Conservation (phyloP, 2,888 invertebrate species). For the Protophormia terraenovae region DNA sequence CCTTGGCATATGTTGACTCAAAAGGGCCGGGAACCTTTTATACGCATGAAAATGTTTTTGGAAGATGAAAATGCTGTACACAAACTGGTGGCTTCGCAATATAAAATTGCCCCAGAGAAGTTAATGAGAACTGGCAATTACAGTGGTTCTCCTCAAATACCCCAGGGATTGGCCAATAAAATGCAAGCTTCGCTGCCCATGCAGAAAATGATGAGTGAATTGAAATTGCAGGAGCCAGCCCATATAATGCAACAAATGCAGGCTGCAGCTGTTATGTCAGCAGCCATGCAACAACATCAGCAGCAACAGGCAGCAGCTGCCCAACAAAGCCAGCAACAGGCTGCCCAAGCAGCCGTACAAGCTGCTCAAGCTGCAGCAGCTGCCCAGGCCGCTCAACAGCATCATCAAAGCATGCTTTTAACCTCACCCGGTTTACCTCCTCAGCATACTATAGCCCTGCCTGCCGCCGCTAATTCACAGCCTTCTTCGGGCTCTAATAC, state of each 20-base stretch:
- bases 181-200: constrained; percentile 85
- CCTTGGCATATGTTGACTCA: constrained; percentile 99
- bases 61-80: constrained; percentile 98
- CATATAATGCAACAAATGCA: constrained; percentile 84
- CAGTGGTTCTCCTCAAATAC: constrained; percentile 90
- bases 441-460: constrained; percentile 87
- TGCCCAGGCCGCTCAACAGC: constrained; percentile 80
- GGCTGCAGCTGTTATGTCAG: constrained; percentile 81
- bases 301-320: constrained; percentile 73
- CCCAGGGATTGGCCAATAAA: constrained; percentile 86
- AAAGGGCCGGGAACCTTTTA: constrained; percentile 97
- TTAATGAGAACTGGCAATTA: constrained; percentile 97
- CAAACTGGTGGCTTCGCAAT: constrained; percentile 97
- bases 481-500: constrained; percentile 58
- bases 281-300: constrained; percentile 80
- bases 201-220: constrained; percentile 89
- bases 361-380: constrained; percentile 82
- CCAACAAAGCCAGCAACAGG: constrained; percentile 83
- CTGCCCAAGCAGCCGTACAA: constrained; percentile 82
- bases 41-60: constrained; percentile 98
- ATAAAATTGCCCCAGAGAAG: constrained; percentile 98
- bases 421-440: constrained; percentile 90
- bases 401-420: constrained; percentile 84
- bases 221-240: constrained; percentile 87
- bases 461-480: constrained; percentile 82